Conservation (phyloP, 2,888 invertebrate genomes). For the Pammene aurita region DNA sequence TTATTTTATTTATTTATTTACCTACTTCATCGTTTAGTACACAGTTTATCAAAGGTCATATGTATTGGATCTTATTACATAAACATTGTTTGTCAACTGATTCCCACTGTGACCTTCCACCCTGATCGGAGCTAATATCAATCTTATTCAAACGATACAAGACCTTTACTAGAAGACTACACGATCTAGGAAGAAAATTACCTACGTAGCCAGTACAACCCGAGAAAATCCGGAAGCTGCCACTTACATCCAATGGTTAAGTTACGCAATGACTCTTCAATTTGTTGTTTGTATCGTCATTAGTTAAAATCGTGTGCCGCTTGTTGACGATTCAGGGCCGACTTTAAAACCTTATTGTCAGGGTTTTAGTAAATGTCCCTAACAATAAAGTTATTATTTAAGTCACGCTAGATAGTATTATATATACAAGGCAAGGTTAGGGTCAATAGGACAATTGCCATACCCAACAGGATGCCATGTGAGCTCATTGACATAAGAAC, state of each 20-base stretch:
- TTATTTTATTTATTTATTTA: no score
- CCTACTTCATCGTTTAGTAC: no score
- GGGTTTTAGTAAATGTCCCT: not conserved
- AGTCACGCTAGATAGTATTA: not conserved
- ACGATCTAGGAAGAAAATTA: not conserved
- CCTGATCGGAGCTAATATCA: not conserved
- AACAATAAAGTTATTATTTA: not conserved
- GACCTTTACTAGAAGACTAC: not conserved
- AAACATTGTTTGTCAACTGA: slow-evolving; percentile 7
- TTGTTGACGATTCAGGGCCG: slow-evolving; percentile 10
- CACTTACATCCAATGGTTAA: slow-evolving; percentile 35
- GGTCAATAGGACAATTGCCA: no score
- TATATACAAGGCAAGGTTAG: not conserved
- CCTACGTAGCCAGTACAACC: slow-evolving; percentile 4
- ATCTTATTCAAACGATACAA: not conserved
- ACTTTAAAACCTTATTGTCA: not conserved
- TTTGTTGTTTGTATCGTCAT: slow-evolving; percentile 37
- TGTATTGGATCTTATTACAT: slow-evolving; percentile 11
- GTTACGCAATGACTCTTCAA: slow-evolving; percentile 39
- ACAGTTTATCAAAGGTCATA: not conserved
- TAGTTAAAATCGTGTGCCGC: slow-evolving; percentile 31
- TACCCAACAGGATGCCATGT: no score
- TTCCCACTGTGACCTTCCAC: slow-evolving; percentile 23
- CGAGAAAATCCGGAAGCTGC: slow-evolving; percentile 39
- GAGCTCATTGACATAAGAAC: no score